These are phyloP conservation scores for Turritopsis rubra DNA, from an alignment of 30 jellyfish, hydroid and myxozoan species.

Conservation along the genomic window DNA sequence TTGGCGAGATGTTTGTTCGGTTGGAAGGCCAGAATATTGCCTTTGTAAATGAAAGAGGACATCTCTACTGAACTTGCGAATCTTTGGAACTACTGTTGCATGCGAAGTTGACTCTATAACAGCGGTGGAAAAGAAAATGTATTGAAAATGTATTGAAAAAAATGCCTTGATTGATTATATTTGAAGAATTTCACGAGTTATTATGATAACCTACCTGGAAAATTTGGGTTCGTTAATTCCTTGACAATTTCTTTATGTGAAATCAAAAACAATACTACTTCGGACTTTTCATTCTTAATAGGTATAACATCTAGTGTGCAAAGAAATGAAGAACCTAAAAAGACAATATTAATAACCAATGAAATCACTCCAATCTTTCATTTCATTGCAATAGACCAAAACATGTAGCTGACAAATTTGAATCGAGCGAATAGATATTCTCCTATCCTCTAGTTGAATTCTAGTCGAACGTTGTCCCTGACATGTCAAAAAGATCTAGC, in stretches of 20 bases:
- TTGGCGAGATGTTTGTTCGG: slow-evolving; percentile 20
- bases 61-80: slow-evolving; percentile 81
- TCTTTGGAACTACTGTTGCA: slow-evolving; percentile 36
- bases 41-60: slow-evolving; percentile 71
- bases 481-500: too few species aligned
- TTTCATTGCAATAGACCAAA: too few species aligned
- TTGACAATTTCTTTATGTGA: slow-evolving; percentile 75
- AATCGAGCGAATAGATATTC: too few species aligned
- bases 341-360: too few species aligned
- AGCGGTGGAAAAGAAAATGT: not conserved
- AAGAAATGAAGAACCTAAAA: slow-evolving; percentile 68
- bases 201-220: not conserved
- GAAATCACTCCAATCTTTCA: too few species aligned
- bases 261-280: slow-evolving; percentile 69
- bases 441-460: too few species aligned
- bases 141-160: not conserved
- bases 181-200: not conserved
- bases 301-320: slow-evolving; percentile 76
- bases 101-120: not conserved
- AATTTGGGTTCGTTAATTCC: not conserved
- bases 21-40: slow-evolving; percentile 47
- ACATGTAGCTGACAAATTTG: too few species aligned
- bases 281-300: slow-evolving; percentile 60
- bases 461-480: too few species aligned
- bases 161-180: too few species aligned